These are phyloP conservation scores for Platyscapa corneri DNA, from an alignment of 1,140 invertebrate genomes.

Conservation along the genomic window DNA sequence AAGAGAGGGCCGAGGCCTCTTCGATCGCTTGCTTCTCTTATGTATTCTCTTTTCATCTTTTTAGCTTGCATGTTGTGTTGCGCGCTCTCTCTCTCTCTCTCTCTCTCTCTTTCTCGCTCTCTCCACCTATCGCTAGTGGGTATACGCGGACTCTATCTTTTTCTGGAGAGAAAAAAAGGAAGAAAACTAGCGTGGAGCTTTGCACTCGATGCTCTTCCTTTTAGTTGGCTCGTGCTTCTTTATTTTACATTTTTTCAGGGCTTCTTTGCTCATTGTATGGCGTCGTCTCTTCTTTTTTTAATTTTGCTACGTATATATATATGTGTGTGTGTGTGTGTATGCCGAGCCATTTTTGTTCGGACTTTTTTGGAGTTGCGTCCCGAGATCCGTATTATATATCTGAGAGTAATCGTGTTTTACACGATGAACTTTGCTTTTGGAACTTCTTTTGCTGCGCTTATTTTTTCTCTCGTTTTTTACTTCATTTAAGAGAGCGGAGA, in stretches of 20 bases:
- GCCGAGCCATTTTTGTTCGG: conserved; percentile 18
- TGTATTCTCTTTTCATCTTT: conserved; percentile 27
- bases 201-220: conserved; percentile 13
- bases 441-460: background rate
- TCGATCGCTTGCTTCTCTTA: conserved; percentile 57
- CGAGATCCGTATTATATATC: conserved; percentile 17
- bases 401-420: conserved; percentile 34
- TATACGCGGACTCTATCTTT: too few relatives aligned
- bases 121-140: background rate
- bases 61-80: background rate
- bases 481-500: background rate
- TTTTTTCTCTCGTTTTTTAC: background rate
- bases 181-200: conserved; percentile 4
- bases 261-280: background rate
- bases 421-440: conserved; percentile 46
- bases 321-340: background rate
- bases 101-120: conserved; percentile 19
- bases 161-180: conserved; percentile 12
- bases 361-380: conserved; percentile 10
- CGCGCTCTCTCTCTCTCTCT: conserved; percentile 4
- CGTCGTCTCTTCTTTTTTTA: conserved; percentile 7
- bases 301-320: background rate
- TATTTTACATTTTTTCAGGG: conserved; percentile 2
- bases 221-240: conserved; percentile 2
- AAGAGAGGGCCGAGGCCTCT: conserved; percentile 57